Conservation (phyloP, 2,113 vertebrate species). For the Narcine bancroftii region DNA sequence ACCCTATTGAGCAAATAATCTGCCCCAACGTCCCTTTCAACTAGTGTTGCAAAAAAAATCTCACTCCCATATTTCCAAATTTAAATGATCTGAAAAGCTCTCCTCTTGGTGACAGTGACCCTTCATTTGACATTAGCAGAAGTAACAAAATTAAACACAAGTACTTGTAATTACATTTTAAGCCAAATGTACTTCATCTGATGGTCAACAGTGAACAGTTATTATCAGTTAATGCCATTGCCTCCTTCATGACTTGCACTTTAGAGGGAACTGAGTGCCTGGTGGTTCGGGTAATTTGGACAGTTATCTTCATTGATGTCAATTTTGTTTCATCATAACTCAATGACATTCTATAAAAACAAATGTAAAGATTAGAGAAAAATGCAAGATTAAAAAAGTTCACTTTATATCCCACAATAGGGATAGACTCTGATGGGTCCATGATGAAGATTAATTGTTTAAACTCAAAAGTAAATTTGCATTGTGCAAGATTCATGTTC, state of each 20-base stretch:
- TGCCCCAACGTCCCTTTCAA: neutral
- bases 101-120: neutral
- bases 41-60: neutral
- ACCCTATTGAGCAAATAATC: neutral
- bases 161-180: neutral
- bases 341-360: neutral
- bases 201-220: neutral
- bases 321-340: neutral
- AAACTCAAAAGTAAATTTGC: neutral
- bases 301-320: neutral
- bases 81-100: neutral
- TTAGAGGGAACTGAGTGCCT: neutral
- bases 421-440: neutral
- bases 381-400: neutral
- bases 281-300: neutral
- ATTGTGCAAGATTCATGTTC: neutral
- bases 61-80: neutral
- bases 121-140: neutral
- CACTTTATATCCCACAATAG: neutral
- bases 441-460: conserved; percentile 6
- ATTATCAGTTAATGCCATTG: neutral
- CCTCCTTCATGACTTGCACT: neutral
- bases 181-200: neutral
- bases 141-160: neutral
- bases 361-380: neutral